A percentile compares a stretch with the other conserved stretches of the same genome.
Conservation (phyloP, 37 sponge, comb jelly and placozoan species). For the Axinella damicornis region DNA sequence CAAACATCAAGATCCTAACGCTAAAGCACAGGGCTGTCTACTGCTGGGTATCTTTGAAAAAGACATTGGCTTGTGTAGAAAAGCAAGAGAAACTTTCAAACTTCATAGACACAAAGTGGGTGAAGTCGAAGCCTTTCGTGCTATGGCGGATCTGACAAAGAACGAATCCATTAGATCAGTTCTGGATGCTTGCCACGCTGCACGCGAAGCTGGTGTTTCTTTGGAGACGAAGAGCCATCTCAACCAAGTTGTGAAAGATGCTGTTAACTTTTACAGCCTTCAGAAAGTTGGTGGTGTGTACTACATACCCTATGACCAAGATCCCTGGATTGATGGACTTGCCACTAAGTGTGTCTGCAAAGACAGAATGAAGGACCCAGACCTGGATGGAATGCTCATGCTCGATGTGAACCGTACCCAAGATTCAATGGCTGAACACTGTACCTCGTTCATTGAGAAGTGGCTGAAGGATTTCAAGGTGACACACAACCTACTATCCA, state of each 20-base stretch:
- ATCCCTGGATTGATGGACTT: conserved; percentile 34
- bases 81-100: conserved; percentile 15
- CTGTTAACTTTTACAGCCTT: conserved; percentile 40
- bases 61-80: background rate
- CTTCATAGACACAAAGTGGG: conserved; percentile 24
- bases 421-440: conserved; percentile 26
- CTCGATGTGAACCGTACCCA: background rate
- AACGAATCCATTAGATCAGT: background rate
- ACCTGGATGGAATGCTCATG: conserved; percentile 60
- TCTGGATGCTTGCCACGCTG: conserved; percentile 27
- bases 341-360: background rate
- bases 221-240: background rate
- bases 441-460: background rate
- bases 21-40: conserved; percentile 23
- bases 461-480: conserved; percentile 13
- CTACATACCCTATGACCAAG: background rate
- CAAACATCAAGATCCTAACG: background rate
- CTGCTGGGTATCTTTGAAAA: conserved; percentile 19
- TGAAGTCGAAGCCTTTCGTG: conserved; percentile 46
- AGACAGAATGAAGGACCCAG: conserved; percentile 19
- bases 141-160: background rate
- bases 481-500: background rate
- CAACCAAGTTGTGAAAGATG: conserved; percentile 32
- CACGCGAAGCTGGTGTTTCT: background rate
- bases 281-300: conserved; percentile 23